A percentile compares a stretch with the other conserved stretches of the same genome.
These are phyloP conservation scores for Triplophysa dalaica DNA, from an alignment of 2,113 vertebrate species.

Conservation along the genomic window DNA sequence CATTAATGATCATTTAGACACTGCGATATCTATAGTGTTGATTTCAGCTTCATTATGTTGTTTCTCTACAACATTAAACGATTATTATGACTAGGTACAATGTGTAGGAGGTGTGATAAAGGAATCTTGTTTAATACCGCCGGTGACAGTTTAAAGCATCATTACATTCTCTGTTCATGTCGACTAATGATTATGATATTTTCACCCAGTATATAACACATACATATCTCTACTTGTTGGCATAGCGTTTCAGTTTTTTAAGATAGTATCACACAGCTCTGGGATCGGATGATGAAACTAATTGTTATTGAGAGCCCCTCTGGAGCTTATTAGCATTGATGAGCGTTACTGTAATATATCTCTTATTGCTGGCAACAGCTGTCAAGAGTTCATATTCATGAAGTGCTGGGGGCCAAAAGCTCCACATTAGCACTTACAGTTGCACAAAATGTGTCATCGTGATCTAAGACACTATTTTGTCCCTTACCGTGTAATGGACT, in stretches of 20 bases:
- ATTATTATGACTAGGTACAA: background rate
- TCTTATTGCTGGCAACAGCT: conserved; percentile 34
- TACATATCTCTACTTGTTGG: background rate
- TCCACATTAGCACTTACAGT: conserved; percentile 29
- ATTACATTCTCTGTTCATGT: background rate
- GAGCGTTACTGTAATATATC: conserved; percentile 41
- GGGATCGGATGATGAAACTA: conserved; percentile 52
- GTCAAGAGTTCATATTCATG: conserved; percentile 33
- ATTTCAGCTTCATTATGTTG: background rate
- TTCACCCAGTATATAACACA: background rate
- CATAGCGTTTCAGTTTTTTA: conserved; percentile 7
- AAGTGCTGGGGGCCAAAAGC: conserved; percentile 30
- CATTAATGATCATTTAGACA: background rate
- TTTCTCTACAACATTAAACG: conserved; percentile 16
- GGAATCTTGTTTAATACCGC: background rate
- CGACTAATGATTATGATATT: conserved; percentile 5
- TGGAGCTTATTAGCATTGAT: conserved; percentile 43
- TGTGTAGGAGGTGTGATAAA: background rate
- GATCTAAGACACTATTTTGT: conserved; percentile 32
- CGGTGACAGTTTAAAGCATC: background rate
- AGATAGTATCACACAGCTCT: conserved; percentile 20
- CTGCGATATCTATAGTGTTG: background rate
- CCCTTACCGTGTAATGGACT: conserved; percentile 3
- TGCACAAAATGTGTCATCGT: conserved; percentile 19
- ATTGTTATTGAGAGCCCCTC: conserved; percentile 51